phyloP scores from a whole-genome alignment of 1,140 invertebrate genomes.

The Drosophila mauritiana region DNA sequence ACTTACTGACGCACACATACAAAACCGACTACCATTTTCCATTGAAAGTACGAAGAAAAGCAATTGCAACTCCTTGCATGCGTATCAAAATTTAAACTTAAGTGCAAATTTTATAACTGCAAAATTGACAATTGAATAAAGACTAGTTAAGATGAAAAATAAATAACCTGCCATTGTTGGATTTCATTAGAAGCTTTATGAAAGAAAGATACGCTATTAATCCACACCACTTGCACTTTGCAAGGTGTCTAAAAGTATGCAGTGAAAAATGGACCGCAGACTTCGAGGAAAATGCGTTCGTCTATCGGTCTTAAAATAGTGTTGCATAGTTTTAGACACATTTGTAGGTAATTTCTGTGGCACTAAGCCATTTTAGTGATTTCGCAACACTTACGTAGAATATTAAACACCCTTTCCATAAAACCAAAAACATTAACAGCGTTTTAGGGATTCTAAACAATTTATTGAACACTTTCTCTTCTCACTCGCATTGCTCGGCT shows the following conservation, averaged over 20 bases:
- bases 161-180: neutral
- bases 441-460: slow-evolving; percentile 38
- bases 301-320: no score
- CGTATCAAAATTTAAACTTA: slow-evolving; percentile 15
- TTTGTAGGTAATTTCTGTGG: no score
- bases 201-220: no score
- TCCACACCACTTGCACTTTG: neutral
- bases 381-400: neutral
- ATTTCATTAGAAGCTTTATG: no score
- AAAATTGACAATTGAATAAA: slow-evolving; percentile 44
- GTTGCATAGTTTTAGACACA: no score
- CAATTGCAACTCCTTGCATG: slow-evolving; percentile 8
- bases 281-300: no score
- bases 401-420: neutral
- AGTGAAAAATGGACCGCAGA: no score
- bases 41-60: neutral
- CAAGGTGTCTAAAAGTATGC: no score
- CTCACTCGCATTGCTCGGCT: slow-evolving; percentile 52
- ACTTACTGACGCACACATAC: slow-evolving; percentile 5
- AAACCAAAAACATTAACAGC: neutral
- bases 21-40: slow-evolving; percentile 13
- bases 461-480: slow-evolving; percentile 59
- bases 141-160: slow-evolving; percentile 34
- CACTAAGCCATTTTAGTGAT: no score
- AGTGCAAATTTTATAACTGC: slow-evolving; percentile 40